Conservation (phyloP, 2,797 vertebrate species). For the Takifugu ocellatus region DNA sequence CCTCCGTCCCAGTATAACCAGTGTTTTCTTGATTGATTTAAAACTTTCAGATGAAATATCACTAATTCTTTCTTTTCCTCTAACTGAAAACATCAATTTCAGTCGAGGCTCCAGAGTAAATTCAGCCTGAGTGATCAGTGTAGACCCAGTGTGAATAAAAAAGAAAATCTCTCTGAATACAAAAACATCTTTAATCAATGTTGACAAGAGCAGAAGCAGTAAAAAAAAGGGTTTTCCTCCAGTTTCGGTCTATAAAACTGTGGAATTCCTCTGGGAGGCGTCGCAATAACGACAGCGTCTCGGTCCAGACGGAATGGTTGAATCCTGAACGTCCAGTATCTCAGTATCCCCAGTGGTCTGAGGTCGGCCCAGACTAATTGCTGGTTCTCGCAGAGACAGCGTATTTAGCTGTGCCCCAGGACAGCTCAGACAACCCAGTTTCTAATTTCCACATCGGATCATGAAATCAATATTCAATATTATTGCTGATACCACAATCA, state of each 20-base stretch:
- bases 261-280: conserved; percentile 11
- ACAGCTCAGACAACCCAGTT: too few species aligned
- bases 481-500: too few species aligned
- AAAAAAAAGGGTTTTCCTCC: background rate
- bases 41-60: too few species aligned
- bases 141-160: conserved; percentile 1
- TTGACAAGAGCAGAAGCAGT: conserved; percentile 7
- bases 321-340: conserved; percentile 4
- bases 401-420: too few species aligned
- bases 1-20: too few species aligned
- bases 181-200: conserved; percentile 39
- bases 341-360: too few species aligned
- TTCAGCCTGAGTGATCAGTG: background rate
- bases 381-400: too few species aligned
- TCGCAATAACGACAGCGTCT: conserved; percentile 11
- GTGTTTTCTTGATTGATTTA: too few species aligned
- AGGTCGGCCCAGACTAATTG: too few species aligned
- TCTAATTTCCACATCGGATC: too few species aligned
- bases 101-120: background rate
- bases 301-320: conserved; percentile 20
- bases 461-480: too few species aligned
- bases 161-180: conserved; percentile 21
- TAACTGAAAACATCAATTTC: conserved; percentile 8
- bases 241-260: conserved; percentile 22
- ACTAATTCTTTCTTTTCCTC: too few species aligned